Conservation (phyloP, 2,113 vertebrate species). For the Mustela nigripes region DNA sequence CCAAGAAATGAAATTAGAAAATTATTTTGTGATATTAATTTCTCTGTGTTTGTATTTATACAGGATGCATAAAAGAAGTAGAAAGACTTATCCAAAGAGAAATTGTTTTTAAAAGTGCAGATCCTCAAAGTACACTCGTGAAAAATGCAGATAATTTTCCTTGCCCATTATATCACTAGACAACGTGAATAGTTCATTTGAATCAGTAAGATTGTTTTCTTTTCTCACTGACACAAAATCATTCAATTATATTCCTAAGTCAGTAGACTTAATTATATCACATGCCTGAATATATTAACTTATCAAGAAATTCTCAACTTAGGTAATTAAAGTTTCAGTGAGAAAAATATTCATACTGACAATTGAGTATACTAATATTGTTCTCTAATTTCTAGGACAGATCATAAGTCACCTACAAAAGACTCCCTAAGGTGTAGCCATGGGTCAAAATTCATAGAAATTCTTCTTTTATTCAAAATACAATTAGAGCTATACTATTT, state of each 20-base stretch:
- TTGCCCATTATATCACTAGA: background rate
- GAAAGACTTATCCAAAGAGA: constrained; percentile 10
- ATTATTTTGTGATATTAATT: background rate
- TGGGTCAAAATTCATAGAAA: constrained; percentile 3
- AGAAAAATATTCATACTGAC: background rate
- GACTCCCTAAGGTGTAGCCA: background rate
- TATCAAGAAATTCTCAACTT: background rate
- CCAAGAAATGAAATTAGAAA: constrained; percentile 18
- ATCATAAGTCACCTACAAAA: background rate
- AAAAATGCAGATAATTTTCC: background rate
- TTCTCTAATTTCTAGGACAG: background rate
- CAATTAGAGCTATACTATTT: background rate
- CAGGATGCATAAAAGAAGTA: background rate
- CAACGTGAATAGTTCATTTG: background rate
- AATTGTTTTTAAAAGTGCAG: background rate
- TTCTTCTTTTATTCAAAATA: background rate
- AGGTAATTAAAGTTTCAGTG: background rate
- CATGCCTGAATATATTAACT: background rate
- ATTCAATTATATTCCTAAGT: background rate
- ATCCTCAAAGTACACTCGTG: background rate
- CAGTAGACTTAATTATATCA: background rate
- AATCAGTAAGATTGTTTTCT: background rate
- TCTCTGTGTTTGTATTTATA: background rate
- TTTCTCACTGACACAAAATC: background rate
- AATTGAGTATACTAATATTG: background rate